phyloP scores from a whole-genome alignment of 1,140 invertebrate species.

The Helicoverpa zea region DNA sequence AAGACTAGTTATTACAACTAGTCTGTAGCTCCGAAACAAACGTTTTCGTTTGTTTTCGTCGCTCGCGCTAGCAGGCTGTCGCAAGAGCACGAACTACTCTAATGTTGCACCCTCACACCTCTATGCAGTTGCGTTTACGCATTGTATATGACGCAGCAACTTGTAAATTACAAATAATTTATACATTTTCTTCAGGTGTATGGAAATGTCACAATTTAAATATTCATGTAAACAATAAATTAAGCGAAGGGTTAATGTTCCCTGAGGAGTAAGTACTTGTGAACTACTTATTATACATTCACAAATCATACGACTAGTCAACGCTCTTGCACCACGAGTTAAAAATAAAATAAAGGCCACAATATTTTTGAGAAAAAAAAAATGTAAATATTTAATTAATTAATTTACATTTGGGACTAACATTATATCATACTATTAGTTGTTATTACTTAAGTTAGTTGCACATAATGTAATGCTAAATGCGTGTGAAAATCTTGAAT shows the following conservation, averaged over 20 bases:
- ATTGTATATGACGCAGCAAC: slow-evolving; percentile 2
- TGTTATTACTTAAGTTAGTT: no score
- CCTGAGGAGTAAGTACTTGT: background rate
- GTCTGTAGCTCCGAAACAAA: no score
- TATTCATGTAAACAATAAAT: slow-evolving; percentile 38
- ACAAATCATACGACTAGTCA: background rate
- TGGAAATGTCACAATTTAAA: slow-evolving; percentile 16
- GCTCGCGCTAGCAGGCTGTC: no score
- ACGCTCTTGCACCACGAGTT: background rate
- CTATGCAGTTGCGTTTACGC: background rate
- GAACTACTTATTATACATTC: background rate
- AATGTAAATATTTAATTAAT: no score
- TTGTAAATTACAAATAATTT: slow-evolving; percentile 29
- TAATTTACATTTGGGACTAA: no score
- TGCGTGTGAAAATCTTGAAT: no score
- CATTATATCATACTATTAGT: no score
- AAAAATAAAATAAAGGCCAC: no score
- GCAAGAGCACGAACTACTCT: background rate
- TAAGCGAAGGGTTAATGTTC: slow-evolving; percentile 18
- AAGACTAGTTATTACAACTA: no score
- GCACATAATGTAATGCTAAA: no score
- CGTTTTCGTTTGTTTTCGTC: no score
- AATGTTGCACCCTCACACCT: background rate
- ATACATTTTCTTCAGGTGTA: background rate
- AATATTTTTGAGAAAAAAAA: no score